Evolutionary conservation across 2,888 invertebrate genomes (phyloP), one percentile per base, ranked within the genome.

Genomic region (Drosophila rellima): DNA sequence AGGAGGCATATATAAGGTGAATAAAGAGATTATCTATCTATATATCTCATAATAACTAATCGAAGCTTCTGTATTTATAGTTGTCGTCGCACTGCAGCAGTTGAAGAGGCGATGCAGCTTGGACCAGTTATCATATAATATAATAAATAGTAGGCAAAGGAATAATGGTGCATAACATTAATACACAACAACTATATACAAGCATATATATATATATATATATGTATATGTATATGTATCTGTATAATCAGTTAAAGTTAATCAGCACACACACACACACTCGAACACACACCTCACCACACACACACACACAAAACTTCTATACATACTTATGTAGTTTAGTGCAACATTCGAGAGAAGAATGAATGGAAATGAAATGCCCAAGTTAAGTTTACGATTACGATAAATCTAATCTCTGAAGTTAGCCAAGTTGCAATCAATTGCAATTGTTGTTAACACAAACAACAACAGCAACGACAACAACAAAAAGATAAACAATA

Each of bases 71-170:
- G 20, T 20, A 5, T 42, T 39, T 45, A 10, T 61, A 61, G 45
- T 64, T 82, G 69, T 61, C 57, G 64, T 80, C 72, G 77, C 42
- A 61, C 52, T 57, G 64, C 50, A 59, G 59, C 48, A 52, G 37
- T 57, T 75, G 18, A 42, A 62, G 52, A 50, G 48, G 64, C 73
- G 68, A 64, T 48, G 23, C 74, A 52, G 84, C 86, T 83, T 88
- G 83, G 90, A 83, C 90, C 83, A 83, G 86, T 89, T 88, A 83
- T 88, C 80, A 89, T 86, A 84, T 70, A 73, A 82, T 80, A 76
- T 77, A 76, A 80, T 57, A 57, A 55, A 50, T 75, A 54, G 82
- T 82, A 82, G 88, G 88, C 82, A 89, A 74, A 87, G 70, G 85
- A 85, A 78, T 81, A 89, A 87, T 82, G 82, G 82, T 82, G 82